Evolutionary conservation across 2,888 invertebrate genomes (phyloP), one percentile per base, ranked within the genome.

Genomic region (Leucozona laternaria): DNA sequence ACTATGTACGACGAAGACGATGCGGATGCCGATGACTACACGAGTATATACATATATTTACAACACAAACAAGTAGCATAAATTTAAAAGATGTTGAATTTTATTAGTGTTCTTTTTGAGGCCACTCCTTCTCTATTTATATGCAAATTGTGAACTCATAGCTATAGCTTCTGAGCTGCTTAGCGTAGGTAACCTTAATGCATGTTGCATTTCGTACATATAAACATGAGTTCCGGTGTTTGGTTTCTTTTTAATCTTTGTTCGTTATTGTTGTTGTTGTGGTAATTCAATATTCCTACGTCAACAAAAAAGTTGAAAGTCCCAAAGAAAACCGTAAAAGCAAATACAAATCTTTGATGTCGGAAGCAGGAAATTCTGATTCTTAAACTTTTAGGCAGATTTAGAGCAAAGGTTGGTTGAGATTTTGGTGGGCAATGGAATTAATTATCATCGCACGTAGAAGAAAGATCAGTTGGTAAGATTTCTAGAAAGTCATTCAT

Each of bases 91-190:
- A 58, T 73, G 55, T 58, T 17, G 50, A 11, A 20, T 43, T 66
- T 64, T 45, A 45, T 45, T 64, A 45, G n/a, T 13, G 45, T 31
- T 15, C 31, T 15, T 48, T 75, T 55, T 40, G 31, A 13, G 28
- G 22, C 10, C 15, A 58, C 68, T 57, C 66, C 57, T 40, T 62
- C 62, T 25, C 57, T 13, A 79, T 79, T 79, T 79, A 64, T 79
- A 79, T 79, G 79, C 79, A 70, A 79, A 83, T 79, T 10, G 31
- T 64, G 55, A 2, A 2, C 2, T 2, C 25, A 1, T 31, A 31
- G 6, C 1, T 55, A 28, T 31, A 57, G 50, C 11, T 60, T 20
- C 11, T 62, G 40, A 8, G 15, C 22, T 43, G 20, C 45, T 43
- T 11, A 15, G 22, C 8, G 7, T 37, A 20, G 20, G 1, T 53